Conservation (phyloP, 1,140 invertebrate species). For the Brachionus rotundiformis region DNA sequence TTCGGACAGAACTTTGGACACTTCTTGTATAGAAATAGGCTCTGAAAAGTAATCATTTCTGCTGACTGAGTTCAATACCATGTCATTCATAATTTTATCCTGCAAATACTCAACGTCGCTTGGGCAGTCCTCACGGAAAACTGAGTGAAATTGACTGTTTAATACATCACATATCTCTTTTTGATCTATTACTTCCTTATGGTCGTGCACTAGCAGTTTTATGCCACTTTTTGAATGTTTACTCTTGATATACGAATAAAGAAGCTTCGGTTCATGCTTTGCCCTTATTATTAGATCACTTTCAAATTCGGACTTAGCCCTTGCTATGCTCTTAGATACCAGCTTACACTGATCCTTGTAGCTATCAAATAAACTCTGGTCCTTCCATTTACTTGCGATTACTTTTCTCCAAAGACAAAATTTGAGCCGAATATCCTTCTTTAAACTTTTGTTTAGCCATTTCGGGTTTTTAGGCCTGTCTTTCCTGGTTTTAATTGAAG, state of each 20-base stretch:
- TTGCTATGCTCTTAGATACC: neutral
- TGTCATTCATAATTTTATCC: neutral
- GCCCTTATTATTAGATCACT: neutral
- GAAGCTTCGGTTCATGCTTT: neutral
- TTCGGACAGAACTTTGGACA: neutral
- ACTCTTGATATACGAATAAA: neutral
- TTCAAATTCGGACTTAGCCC: neutral
- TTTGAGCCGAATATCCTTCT: neutral
- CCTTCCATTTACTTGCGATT: neutral
- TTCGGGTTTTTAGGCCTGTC: neutral
- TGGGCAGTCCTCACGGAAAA: neutral
- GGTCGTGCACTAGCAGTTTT: neutral
- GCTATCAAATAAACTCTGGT: neutral
- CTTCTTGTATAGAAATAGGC: neutral
- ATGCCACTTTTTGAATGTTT: neutral
- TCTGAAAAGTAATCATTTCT: neutral
- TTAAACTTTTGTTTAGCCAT: neutral
- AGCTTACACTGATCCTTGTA: neutral
- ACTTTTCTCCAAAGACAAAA: neutral
- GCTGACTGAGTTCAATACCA: neutral
- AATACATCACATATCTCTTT: neutral
- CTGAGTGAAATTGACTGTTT: conserved; percentile 21
- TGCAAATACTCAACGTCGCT: neutral
- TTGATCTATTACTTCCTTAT: neutral
- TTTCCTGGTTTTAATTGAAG: neutral